Base-by-base conservation (phyloP, 2,888 invertebrate species). In the Ellobium chinense region DNA sequence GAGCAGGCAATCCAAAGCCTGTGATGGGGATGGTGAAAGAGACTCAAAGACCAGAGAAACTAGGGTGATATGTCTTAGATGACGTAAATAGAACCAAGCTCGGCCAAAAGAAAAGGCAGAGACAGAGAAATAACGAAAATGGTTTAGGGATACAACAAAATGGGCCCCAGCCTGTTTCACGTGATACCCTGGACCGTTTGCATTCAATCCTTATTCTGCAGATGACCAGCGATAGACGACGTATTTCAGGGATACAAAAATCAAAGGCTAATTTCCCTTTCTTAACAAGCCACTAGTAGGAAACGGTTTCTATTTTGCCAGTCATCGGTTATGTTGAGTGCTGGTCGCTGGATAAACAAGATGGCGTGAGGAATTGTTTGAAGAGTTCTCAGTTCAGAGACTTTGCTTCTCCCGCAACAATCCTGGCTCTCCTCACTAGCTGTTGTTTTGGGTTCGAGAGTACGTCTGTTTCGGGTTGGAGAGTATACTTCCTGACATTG, bases 241-340 rank as follows among this genome's bases (percentile, higher is more conserved):
- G 4, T 14, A 37, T 37, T 36, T 58, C 24, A 27, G 31, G 24
- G 18, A 24, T 4, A 36, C 54, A 29, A 63, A 63, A 78, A 78
- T 65, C 70, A 72, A 72, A 72, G 72, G 70, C 56, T 77, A 81
- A 81, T 81, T 76, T 70, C 72, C 76, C 63, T 65, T 77, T 56
- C 76, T 70, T 81, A 72, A 76, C 77, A 58, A 60, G 72, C 4
- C 39, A 14, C 27, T 56, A 24, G 37, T 18, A 66, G 56, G 65
- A 66, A 65, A 27, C 14, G 34, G 34, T n/a, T 18, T 36, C 24
- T 66, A 27, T 76, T 76, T 65, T 66, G 3, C 39, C n/a, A 29
- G 58, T 34, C 36, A 60, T 34, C 54, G 34, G 24, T 34, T 70
- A 46, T 56, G n/a, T 70, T 34, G 21, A 18, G 1, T 7, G 31